Conservation (phyloP, 2,797 vertebrate species). For the Sebastes nivosus region DNA sequence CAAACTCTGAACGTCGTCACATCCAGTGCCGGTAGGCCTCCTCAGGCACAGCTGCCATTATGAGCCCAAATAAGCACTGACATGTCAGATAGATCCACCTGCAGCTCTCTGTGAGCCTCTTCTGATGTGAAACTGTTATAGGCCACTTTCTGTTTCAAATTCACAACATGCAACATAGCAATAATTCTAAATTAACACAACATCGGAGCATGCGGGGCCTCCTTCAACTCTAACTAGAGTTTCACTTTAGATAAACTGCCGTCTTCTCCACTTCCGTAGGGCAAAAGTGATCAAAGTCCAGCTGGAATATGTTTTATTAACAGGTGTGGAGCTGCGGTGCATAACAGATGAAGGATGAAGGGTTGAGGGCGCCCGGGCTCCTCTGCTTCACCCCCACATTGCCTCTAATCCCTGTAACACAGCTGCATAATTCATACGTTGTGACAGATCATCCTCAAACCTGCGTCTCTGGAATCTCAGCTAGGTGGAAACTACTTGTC, state of each 20-base stretch:
- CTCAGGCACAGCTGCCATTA: conserved; percentile 28
- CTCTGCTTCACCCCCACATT: conserved; percentile 60
- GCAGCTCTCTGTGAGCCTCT: conserved; percentile 10
- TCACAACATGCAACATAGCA: background rate
- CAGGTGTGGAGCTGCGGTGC: conserved; percentile 60
- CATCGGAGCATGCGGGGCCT: background rate
- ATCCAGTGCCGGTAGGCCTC: conserved; percentile 45
- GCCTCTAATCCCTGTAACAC: conserved; percentile 59
- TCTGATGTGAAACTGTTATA: background rate
- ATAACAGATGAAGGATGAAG: conserved; percentile 77
- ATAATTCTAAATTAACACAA: conserved; percentile 9
- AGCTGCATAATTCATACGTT: conserved; percentile 77
- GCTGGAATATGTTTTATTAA: conserved; percentile 82
- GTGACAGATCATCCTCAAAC: conserved; percentile 68
- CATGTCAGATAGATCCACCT: conserved; percentile 52
- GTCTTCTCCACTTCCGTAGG: conserved; percentile 23
- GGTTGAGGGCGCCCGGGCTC: conserved; percentile 50
- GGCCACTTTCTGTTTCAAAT: background rate
- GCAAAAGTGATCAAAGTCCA: conserved; percentile 75
- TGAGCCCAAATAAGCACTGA: conserved; percentile 50
- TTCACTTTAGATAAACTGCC: conserved; percentile 25
- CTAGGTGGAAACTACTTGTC: conserved; percentile 38
- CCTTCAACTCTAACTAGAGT: background rate
- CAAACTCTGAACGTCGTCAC: conserved; percentile 69
- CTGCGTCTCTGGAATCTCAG: conserved; percentile 41